A percentile compares a stretch with the other conserved stretches of the same genome.
Conservation (phyloP, 2,888 invertebrate genomes). For the Drosophila affinis region DNA sequence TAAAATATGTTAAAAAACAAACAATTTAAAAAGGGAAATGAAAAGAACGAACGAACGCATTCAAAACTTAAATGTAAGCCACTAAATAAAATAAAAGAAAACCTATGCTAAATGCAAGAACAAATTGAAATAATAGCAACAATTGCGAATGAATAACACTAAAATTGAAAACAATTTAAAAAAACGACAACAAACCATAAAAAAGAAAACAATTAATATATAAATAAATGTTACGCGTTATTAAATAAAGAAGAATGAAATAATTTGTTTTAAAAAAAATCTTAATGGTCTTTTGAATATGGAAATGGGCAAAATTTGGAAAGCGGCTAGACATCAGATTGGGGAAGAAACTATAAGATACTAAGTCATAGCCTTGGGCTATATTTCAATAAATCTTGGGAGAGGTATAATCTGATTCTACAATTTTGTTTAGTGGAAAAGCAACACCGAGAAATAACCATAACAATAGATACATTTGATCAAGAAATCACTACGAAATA, state of each 20-base stretch:
- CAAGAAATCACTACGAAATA: no score
- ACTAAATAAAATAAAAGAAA: slow-evolving; percentile 27
- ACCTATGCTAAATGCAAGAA: slow-evolving; percentile 47
- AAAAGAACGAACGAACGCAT: slow-evolving; percentile 32
- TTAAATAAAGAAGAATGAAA: slow-evolving; percentile 85
- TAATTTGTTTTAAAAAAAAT: slow-evolving; percentile 83
- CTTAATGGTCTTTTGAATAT: background rate
- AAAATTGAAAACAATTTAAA: slow-evolving; percentile 56
- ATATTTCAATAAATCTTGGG: no score
- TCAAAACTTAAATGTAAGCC: slow-evolving; percentile 44
- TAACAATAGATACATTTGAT: no score
- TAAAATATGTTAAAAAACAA: slow-evolving; percentile 58
- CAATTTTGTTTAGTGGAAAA: no score
- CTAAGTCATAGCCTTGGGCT: no score
- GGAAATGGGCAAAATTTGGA: background rate
- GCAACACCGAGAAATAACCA: no score
- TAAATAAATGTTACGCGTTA: slow-evolving; percentile 88
- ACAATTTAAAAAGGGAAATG: slow-evolving; percentile 37
- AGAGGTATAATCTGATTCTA: no score
- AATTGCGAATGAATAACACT: slow-evolving; percentile 63
- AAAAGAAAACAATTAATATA: slow-evolving; percentile 82
- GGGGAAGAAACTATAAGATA: no score
- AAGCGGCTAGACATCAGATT: no score
- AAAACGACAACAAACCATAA: slow-evolving; percentile 38
- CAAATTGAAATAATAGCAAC: slow-evolving; percentile 60